These are phyloP conservation scores for Lasioglossum malachurum DNA, from an alignment of 2,888 invertebrate genomes.

Conservation along the genomic window DNA sequence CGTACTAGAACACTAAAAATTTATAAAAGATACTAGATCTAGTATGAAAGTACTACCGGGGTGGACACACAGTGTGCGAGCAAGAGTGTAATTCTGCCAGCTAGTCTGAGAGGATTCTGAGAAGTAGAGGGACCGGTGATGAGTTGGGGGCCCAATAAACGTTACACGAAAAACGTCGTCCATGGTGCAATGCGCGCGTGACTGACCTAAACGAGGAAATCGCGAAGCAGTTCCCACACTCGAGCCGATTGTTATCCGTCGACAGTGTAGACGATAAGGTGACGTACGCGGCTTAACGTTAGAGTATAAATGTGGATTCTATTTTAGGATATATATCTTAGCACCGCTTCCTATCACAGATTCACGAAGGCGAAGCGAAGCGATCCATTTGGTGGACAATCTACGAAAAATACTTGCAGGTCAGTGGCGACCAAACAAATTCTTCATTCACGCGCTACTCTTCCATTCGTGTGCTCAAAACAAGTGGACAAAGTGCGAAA, in stretches of 20 bases:
- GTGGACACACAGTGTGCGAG: not conserved
- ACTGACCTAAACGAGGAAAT: slow-evolving; percentile 27
- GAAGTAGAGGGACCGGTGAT: not conserved
- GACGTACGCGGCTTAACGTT: slow-evolving; percentile 26
- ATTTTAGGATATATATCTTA: not conserved
- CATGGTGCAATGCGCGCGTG: not conserved
- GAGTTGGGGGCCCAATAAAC: not conserved
- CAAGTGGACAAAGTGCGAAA: too few species aligned
- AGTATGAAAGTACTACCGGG: too few species aligned
- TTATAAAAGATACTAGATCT: not conserved
- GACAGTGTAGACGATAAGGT: slow-evolving; percentile 3
- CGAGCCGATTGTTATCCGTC: slow-evolving; percentile 42
- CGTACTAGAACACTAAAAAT: too few species aligned
- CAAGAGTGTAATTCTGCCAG: not conserved
- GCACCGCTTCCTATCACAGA: slow-evolving; percentile 39
- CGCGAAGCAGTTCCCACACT: not conserved
- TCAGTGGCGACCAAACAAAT: slow-evolving; percentile 28
- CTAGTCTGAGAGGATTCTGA: not conserved
- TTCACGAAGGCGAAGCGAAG: slow-evolving; percentile 27
- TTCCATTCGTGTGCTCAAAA: too few species aligned
- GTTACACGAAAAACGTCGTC: accelerated
- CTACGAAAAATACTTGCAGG: slow-evolving; percentile 34
- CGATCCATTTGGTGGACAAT: slow-evolving; percentile 5
- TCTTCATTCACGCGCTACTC: too few species aligned
- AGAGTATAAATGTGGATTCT: slow-evolving; percentile 29